phyloP scores from a whole-genome alignment of 2,888 invertebrate species.

The Lasius fuliginosus region DNA sequence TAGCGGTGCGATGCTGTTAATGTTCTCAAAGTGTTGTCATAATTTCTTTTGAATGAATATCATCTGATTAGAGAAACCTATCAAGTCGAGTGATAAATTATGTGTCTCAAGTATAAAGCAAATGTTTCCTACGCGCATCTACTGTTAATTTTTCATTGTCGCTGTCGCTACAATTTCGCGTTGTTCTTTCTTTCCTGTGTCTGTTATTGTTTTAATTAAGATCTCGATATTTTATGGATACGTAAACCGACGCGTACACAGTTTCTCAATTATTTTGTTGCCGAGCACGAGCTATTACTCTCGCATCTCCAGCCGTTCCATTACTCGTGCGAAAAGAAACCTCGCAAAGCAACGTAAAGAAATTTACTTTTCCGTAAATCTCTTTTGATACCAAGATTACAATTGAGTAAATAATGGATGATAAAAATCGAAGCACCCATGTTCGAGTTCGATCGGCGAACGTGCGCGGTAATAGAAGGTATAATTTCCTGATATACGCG shows the following conservation, averaged over 20 bases:
- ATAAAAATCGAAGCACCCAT: background rate
- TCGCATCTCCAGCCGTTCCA: constrained; percentile 27
- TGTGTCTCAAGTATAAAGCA: constrained; percentile 63
- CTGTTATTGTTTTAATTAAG: constrained; percentile 49
- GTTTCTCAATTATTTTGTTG: constrained; percentile 48
- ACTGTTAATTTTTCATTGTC: constrained; percentile 71
- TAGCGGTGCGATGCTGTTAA: constrained; percentile 2
- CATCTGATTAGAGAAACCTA: constrained; percentile 60
- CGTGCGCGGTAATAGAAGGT: background rate
- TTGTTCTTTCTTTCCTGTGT: constrained; percentile 1
- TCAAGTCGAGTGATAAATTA: constrained; percentile 60
- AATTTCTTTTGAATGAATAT: constrained; percentile 64
- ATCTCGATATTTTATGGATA: constrained; percentile 53
- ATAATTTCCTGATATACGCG: background rate
- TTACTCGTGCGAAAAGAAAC: constrained; percentile 40
- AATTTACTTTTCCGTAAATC: constrained; percentile 16
- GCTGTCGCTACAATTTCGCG: constrained; percentile 45
- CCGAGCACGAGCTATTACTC: constrained; percentile 30
- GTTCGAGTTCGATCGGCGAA: background rate
- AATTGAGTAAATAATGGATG: constrained; percentile 19
- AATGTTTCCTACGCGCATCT: constrained; percentile 8
- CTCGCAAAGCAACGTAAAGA: constrained; percentile 1
- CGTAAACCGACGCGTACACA: constrained; percentile 39
- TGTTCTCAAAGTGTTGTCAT: constrained; percentile 18
- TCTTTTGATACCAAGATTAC: background rate